These are phyloP conservation scores for Zaprionus gabonicus DNA, from an alignment of 1,140 invertebrate species.

Conservation along the genomic window DNA sequence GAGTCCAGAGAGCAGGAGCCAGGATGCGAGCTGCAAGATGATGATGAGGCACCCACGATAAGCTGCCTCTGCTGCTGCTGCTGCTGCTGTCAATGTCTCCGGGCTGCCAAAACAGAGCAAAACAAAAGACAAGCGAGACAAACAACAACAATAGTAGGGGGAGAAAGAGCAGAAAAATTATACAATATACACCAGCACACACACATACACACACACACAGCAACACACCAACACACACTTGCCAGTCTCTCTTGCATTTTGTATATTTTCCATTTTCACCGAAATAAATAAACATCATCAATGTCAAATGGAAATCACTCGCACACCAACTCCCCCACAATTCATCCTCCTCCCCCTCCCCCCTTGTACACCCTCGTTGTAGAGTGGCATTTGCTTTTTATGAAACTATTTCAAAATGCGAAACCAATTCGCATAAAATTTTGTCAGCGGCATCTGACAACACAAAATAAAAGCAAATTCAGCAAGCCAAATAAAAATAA, in stretches of 20 bases:
- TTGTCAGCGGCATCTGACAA: constrained; percentile 72
- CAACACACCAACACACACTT: not conserved
- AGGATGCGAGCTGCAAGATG: constrained; percentile 13
- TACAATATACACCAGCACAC: constrained; percentile 42
- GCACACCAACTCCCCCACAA: constrained; percentile 24
- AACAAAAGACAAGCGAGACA: constrained; percentile 34
- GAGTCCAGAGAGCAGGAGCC: constrained; percentile 36
- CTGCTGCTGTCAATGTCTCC: constrained; percentile 56
- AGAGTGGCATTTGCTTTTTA: constrained; percentile 73
- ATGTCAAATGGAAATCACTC: constrained; percentile 81
- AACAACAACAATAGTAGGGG: constrained; percentile 25
- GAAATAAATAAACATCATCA: constrained; percentile 83
- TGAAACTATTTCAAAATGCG: constrained; percentile 82
- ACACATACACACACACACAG: not conserved
- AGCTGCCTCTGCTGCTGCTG: constrained; percentile 24
- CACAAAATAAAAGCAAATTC: constrained; percentile 66
- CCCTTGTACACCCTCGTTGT: not conserved
- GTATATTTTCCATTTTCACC: constrained; percentile 82
- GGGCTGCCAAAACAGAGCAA: constrained; percentile 28
- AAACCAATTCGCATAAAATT: constrained; percentile 82
- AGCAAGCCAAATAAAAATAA: constrained; percentile 55
- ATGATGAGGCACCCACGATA: constrained; percentile 34
- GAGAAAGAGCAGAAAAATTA: constrained; percentile 48
- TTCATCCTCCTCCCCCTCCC: not conserved
- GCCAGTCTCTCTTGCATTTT: constrained; percentile 37